Conservation (phyloP, 2,113 vertebrate genomes). For the Osmerus eperlanus region DNA sequence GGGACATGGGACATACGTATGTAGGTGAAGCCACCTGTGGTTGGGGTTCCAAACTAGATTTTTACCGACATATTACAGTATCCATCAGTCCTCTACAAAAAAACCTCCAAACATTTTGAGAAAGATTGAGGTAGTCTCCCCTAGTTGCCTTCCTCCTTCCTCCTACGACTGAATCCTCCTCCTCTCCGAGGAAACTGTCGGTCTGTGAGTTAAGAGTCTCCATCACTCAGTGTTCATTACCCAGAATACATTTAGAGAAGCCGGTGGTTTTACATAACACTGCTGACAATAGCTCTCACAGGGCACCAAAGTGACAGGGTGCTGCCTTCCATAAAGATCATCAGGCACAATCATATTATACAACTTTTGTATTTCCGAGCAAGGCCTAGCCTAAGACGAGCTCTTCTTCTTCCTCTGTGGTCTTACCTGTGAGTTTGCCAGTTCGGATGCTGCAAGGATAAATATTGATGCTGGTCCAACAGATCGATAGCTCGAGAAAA, state of each 20-base stretch:
- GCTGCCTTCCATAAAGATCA: conserved; percentile 3
- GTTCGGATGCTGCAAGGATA: neutral
- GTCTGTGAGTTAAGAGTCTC: neutral
- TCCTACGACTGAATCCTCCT: neutral
- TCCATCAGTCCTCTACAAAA: no score
- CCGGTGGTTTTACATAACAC: neutral
- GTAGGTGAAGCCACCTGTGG: no score
- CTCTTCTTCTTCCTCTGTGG: no score
- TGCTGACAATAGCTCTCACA: neutral
- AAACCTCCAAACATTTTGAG: neutral
- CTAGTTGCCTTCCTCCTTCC: neutral
- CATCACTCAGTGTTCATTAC: neutral
- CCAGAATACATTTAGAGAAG: neutral
- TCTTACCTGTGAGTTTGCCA: no score
- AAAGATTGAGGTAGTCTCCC: neutral
- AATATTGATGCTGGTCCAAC: neutral
- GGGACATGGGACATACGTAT: no score
- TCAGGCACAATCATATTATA: neutral
- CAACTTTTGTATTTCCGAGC: no score
- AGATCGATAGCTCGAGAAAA: neutral
- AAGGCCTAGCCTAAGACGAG: no score
- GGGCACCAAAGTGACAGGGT: neutral
- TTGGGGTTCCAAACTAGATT: no score
- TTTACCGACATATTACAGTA: no score
- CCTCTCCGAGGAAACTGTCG: neutral